These are phyloP conservation scores for Drosophila yakuba DNA, from an alignment of 1,140 invertebrate genomes.

Conservation along the genomic window DNA sequence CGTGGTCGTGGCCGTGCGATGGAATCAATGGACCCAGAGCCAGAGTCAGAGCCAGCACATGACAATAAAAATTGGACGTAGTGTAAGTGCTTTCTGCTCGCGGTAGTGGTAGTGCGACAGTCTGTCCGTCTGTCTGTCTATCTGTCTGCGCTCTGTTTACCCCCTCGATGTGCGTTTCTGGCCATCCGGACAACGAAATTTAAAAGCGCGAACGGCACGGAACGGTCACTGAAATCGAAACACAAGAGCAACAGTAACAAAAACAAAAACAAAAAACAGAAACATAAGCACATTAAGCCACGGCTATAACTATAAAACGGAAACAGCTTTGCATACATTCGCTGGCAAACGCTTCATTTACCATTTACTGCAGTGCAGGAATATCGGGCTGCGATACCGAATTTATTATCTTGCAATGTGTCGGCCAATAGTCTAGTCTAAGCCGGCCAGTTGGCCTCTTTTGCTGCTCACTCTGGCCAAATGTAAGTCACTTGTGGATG, in stretches of 20 bases:
- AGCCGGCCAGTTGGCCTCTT: too few relatives aligned
- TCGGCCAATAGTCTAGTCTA: too few relatives aligned
- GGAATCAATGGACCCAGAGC: slow-evolving; percentile 54
- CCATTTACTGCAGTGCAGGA: slow-evolving; percentile 5
- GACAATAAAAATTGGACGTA: slow-evolving; percentile 54
- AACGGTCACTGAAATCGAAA: slow-evolving; percentile 35
- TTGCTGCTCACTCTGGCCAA: background rate
- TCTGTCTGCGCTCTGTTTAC: background rate
- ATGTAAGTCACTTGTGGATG: background rate
- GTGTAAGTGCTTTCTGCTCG: slow-evolving; percentile 14
- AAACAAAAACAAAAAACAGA: slow-evolving; percentile 15
- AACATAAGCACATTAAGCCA: slow-evolving; percentile 49
- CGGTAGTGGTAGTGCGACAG: slow-evolving; percentile 2
- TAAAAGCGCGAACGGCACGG: slow-evolving; percentile 27
- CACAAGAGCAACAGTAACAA: slow-evolving; percentile 20
- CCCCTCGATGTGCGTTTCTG: slow-evolving; percentile 6
- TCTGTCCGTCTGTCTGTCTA: background rate
- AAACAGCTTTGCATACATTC: slow-evolving; percentile 45
- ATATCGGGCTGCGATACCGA: slow-evolving; percentile 19
- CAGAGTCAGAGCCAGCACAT: slow-evolving; percentile 22
- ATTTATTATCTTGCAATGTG: slow-evolving; percentile 14
- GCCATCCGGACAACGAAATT: slow-evolving; percentile 21
- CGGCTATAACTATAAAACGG: slow-evolving; percentile 49
- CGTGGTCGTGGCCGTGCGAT: slow-evolving; percentile 17
- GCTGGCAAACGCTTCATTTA: slow-evolving; percentile 35